Percentiles rank a stretch among this genome's conserved stretches.
phyloP scores from a whole-genome alignment of 2,888 invertebrate species.

The Acanthoscelides obtectus region DNA sequence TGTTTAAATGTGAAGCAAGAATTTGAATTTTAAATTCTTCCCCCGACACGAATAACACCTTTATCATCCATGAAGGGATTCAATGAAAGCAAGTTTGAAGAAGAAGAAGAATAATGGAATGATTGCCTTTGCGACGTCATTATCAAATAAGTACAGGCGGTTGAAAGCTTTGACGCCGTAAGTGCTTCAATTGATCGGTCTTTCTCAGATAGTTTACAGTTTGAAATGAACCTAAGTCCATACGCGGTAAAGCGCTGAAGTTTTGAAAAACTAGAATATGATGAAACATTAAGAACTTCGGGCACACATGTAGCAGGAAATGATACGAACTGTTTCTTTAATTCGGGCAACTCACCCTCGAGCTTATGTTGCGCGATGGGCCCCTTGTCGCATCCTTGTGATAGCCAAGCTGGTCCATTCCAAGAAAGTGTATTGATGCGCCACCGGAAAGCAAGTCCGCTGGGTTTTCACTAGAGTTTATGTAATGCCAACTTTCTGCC shows the following conservation, averaged over 20 bases:
- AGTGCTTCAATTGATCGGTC: no score
- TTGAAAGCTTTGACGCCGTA: no score
- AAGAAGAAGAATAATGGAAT: no score
- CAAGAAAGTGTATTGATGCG: not conserved
- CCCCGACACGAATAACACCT: slow-evolving; percentile 17
- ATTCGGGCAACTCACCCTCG: not conserved
- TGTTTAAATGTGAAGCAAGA: slow-evolving; percentile 18
- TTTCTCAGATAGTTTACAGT: no score
- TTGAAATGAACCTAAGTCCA: not conserved
- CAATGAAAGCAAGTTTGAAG: no score
- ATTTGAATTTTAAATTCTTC: slow-evolving; percentile 18
- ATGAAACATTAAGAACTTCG: no score
- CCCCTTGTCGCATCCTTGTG: not conserved
- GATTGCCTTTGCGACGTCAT: no score
- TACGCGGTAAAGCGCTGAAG: not conserved
- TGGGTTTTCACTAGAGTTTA: not conserved
- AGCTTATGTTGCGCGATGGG: not conserved
- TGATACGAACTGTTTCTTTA: not conserved
- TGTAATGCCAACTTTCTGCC: not conserved
- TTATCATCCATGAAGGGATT: no score
- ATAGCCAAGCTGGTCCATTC: not conserved
- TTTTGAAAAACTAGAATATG: no score
- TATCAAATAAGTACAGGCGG: no score
- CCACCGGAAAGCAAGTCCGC: not conserved
- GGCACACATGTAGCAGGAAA: no score